Evolutionary conservation across 2,113 vertebrate species (phyloP), one percentile per base, ranked within the genome.

Genomic region (Myotis brandtii): DNA sequence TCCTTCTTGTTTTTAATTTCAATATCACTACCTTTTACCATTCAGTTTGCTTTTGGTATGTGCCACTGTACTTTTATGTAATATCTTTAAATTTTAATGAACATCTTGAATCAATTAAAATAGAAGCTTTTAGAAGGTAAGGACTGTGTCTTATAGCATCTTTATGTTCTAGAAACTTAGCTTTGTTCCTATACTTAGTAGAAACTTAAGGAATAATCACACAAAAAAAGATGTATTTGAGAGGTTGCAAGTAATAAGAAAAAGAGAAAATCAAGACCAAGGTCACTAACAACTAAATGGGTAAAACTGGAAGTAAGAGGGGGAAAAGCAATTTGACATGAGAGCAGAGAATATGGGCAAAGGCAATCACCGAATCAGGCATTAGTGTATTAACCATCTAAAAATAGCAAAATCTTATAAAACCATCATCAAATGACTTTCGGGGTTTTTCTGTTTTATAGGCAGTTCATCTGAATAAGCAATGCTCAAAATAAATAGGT

Each of bases 161-260:
- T 89, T 90, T 48, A 86, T 46, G 11, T 30, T 82, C 81, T 90
- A 64, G 11, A 9, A 92, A 93, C 34, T 52, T 52, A 91, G 83
- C 34, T 37, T 34, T 85, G 25, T 69, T 23, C 6, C 34, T 86
- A 67, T 11, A 86, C 27, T 87, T n/a, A 86, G 4, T 73, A 56
- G 12, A 27, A 93, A 95, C 37, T n/a, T 79, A 90, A 87, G 91
- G 83, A 94, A 92, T 90, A 80, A 90, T 46, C 27, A 81, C 32
- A 52, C 93, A 48, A 89, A 64, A 90, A 75, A 11, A 37, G 34
- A 93, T 5, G 10, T 69, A 86, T 9, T 12, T 97, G 12, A 95
- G 9, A 95, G 30, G 10, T 80, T 27, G 50, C 59, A 79, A 88
- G 12, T 76, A 85, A 72, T 43, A 91, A 59, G 32, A 89, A 86